These are phyloP conservation scores for Meliscaeva auricollis DNA, from an alignment of 2,888 invertebrate species.

Conservation along the genomic window DNA sequence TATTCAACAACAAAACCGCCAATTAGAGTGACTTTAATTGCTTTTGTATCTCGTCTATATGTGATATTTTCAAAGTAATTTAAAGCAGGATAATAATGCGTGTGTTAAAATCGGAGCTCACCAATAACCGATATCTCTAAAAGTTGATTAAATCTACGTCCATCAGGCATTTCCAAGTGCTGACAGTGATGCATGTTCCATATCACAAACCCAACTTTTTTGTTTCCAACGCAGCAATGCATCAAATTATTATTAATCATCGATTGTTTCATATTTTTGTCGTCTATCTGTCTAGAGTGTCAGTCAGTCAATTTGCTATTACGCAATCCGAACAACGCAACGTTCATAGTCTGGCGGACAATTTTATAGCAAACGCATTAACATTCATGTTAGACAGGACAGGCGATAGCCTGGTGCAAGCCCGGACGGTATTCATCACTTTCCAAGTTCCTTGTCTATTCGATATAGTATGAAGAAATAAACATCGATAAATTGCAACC, in stretches of 20 bases:
- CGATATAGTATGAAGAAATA: constrained; percentile 23
- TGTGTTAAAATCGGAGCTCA: not conserved
- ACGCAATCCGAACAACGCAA: not conserved
- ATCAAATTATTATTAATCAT: constrained; percentile 16
- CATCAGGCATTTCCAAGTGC: not conserved
- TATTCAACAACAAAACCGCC: not conserved
- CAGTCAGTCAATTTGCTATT: constrained; percentile 12
- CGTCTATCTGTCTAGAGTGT: constrained; percentile 2
- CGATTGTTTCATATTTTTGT: constrained; percentile 29
- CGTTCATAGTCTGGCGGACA: not conserved
- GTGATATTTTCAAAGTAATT: not conserved
- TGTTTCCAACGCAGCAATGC: not conserved
- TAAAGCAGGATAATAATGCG: not conserved
- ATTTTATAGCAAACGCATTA: constrained; percentile 10
- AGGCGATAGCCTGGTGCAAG: not conserved
- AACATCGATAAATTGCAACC: constrained; percentile 28
- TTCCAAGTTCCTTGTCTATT: constrained; percentile 19
- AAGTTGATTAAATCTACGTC: constrained; percentile 1
- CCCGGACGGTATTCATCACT: constrained; percentile 26
- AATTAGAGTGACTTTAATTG: not conserved
- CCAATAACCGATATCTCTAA: not conserved
- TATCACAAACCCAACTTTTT: constrained; percentile 18
- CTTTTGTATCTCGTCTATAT: not conserved
- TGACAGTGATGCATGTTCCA: constrained; percentile 24
- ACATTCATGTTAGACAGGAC: constrained; percentile 19